These are phyloP conservation scores for Eulemur macaco DNA, from an alignment of 2,113 vertebrate species.

Conservation along the genomic window DNA sequence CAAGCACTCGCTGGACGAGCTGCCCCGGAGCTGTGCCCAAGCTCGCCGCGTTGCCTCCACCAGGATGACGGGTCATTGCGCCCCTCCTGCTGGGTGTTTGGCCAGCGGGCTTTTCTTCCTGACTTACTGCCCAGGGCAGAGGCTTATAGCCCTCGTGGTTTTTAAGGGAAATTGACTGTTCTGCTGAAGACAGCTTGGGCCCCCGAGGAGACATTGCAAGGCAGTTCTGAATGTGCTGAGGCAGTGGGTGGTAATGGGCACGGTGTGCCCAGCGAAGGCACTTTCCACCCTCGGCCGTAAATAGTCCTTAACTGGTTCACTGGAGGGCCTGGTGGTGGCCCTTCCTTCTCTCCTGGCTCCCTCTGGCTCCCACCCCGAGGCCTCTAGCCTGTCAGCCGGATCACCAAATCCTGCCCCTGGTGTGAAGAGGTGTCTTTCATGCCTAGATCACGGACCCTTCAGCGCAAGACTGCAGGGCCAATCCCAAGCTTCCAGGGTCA, in stretches of 20 bases:
- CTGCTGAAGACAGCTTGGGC: constrained; percentile 24
- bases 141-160: background rate
- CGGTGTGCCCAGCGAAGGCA: constrained; percentile 18
- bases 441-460: background rate
- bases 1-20: background rate
- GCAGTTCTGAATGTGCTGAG: constrained; percentile 66
- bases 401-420: background rate
- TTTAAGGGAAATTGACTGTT: constrained; percentile 20
- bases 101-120: background rate
- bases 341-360: background rate
- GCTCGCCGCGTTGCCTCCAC: background rate
- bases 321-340: background rate
- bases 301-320: constrained; percentile 5
- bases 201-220: constrained; percentile 11
- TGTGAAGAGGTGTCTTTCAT: background rate
- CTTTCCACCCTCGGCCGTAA: background rate
- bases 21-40: background rate
- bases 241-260: constrained; percentile 66
- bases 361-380: background rate
- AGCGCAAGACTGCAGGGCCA: background rate
- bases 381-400: background rate
- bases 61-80: background rate
- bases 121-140: constrained; percentile 35
- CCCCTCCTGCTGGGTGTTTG: background rate
- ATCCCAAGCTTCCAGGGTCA: background rate